Percentiles rank a stretch among this genome's conserved stretches.
Conservation (phyloP, 2,113 vertebrate genomes). For the Mustelus asterias region DNA sequence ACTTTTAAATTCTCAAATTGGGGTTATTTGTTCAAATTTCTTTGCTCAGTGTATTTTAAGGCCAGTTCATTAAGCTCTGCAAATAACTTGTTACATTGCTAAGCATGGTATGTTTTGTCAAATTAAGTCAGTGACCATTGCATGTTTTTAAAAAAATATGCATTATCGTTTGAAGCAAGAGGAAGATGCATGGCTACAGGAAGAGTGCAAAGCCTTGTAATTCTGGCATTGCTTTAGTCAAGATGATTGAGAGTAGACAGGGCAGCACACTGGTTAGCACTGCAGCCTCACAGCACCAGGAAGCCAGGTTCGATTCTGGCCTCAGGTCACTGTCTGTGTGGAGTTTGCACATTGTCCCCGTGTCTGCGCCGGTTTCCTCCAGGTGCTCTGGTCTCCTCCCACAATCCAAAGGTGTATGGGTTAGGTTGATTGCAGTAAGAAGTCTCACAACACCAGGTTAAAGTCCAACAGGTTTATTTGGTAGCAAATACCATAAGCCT, state of each 20-base stretch:
- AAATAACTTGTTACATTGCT: not conserved
- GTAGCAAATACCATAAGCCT: too few species aligned
- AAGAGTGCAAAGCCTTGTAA: not conserved
- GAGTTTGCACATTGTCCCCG: too few species aligned
- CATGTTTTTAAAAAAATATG: not conserved
- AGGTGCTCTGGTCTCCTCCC: too few species aligned
- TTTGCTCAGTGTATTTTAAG: not conserved
- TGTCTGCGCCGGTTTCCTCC: too few species aligned
- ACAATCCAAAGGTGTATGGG: too few species aligned
- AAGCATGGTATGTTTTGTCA: not conserved
- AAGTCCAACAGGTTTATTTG: too few species aligned
- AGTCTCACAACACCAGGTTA: too few species aligned
- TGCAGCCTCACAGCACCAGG: too few species aligned
- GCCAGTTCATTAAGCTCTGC: not conserved
- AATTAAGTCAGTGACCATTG: not conserved
- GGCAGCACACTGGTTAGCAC: too few species aligned
- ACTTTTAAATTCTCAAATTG: not conserved
- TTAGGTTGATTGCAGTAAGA: too few species aligned
- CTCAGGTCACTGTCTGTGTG: too few species aligned
- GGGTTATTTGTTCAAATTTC: not conserved
- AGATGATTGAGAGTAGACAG: not conserved
- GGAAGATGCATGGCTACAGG: not conserved
- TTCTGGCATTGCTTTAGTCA: not conserved
- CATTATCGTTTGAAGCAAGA: not conserved
- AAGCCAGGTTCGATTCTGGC: too few species aligned